These are phyloP conservation scores for Perognathus longimembris DNA, from an alignment of 2,113 vertebrate genomes.

Conservation along the genomic window DNA sequence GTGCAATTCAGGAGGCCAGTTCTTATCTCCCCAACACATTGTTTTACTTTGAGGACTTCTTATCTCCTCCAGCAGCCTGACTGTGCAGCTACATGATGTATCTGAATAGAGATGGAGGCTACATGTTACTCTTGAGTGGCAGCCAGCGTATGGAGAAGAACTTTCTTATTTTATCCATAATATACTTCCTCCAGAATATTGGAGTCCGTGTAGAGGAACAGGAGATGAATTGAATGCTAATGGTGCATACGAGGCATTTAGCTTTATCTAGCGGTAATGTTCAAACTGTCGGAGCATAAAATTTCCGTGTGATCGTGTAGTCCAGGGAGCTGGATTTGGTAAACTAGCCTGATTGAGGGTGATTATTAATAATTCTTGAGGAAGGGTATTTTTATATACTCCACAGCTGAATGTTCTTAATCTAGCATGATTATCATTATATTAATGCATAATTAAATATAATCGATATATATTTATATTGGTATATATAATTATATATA, in stretches of 20 bases:
- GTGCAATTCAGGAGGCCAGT: slow-evolving; percentile 41
- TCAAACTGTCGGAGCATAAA: not conserved
- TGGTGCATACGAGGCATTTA: not conserved
- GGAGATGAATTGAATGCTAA: slow-evolving; percentile 65
- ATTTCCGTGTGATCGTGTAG: not conserved
- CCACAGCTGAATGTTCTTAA: not conserved
- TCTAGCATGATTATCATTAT: not conserved
- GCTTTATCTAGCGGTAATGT: not conserved
- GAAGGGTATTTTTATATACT: slow-evolving; percentile 24
- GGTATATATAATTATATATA: too few species aligned
- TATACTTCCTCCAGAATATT: not conserved
- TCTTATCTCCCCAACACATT: slow-evolving; percentile 71
- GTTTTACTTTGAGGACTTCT: slow-evolving; percentile 72
- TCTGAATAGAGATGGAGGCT: slow-evolving; percentile 32
- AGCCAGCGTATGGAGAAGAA: not conserved
- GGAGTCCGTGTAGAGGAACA: not conserved
- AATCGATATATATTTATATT: too few species aligned
- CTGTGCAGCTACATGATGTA: slow-evolving; percentile 33
- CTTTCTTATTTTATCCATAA: slow-evolving; percentile 28
- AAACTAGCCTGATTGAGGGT: not conserved
- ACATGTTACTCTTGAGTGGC: slow-evolving; percentile 33
- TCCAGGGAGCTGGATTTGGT: not conserved
- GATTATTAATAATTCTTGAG: slow-evolving; percentile 10
- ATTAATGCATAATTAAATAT: too few species aligned
- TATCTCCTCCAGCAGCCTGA: slow-evolving; percentile 66